Conservation (phyloP, 2,797 vertebrate species). For the Macrochelys suwanniensis region DNA sequence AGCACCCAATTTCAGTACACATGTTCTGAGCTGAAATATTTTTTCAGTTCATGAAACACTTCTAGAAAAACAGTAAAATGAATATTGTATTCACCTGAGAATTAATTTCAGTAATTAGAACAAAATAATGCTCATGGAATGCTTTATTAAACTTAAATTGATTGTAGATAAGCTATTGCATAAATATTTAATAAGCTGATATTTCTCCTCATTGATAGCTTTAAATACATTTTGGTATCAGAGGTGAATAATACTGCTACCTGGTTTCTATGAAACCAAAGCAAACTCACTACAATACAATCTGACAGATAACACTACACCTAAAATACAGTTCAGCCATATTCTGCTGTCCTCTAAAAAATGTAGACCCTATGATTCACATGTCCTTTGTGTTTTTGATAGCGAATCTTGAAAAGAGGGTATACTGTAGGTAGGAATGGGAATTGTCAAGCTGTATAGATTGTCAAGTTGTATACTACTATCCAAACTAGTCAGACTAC, state of each 20-base stretch:
- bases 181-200: not conserved
- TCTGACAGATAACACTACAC: not conserved
- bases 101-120: constrained; percentile 14
- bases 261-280: not conserved
- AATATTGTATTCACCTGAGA: not conserved
- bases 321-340: not conserved
- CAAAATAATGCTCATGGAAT: constrained; percentile 27
- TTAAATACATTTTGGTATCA: not conserved
- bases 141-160: not conserved
- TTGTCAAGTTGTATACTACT: not conserved
- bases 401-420: not conserved
- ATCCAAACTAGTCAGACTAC: not conserved
- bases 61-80: constrained; percentile 21
- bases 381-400: not conserved
- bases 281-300: not conserved
- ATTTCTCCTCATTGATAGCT: not conserved
- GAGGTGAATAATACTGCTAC: not conserved
- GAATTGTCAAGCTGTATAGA: not conserved
- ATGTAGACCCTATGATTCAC: accelerated
- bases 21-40: not conserved
- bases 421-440: accelerated
- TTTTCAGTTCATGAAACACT: constrained; percentile 12
- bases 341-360: not conserved
- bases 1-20: not conserved
- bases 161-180: constrained; percentile 33